Evolutionary conservation across 2,797 vertebrate species (phyloP).

Genomic region (Argya squamiceps): DNA sequence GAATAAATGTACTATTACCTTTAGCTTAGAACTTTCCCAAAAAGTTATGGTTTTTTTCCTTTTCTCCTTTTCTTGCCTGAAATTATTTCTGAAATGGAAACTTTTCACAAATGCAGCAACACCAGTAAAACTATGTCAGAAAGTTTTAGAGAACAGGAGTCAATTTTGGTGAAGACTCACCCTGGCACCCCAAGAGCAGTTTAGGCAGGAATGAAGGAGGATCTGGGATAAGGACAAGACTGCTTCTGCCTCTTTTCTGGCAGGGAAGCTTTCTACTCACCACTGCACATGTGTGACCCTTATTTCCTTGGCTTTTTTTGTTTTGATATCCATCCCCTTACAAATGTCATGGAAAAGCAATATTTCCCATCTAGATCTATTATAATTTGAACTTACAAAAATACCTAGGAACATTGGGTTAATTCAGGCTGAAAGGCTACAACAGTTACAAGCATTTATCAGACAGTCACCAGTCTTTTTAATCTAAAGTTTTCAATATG

Average conservation of each 20-base stretch:
- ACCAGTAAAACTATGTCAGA: neutral
- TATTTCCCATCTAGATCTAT: neutral
- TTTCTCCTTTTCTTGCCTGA: neutral
- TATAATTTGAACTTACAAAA: neutral
- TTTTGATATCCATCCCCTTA: neutral
- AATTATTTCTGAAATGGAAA: neutral
- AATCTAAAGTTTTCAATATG: conserved; percentile 1
- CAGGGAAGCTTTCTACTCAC: neutral
- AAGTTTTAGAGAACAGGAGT: neutral
- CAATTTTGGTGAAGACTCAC: neutral
- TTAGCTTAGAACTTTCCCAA: neutral
- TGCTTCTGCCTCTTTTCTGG: neutral
- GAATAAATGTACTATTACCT: neutral
- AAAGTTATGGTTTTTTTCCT: neutral
- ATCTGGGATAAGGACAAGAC: neutral
- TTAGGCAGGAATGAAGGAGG: neutral
- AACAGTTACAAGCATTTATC: neutral
- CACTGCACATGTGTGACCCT: neutral
- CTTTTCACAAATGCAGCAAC: neutral
- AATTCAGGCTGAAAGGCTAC: neutral
- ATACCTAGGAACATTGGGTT: neutral
- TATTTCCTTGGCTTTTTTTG: neutral
- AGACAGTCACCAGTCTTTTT: neutral
- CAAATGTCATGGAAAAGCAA: neutral
- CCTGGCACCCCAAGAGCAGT: neutral